Evolutionary conservation across 2,888 invertebrate species (phyloP), one percentile per base, ranked within the genome.

Genomic region (Drosophila niveifrons): DNA sequence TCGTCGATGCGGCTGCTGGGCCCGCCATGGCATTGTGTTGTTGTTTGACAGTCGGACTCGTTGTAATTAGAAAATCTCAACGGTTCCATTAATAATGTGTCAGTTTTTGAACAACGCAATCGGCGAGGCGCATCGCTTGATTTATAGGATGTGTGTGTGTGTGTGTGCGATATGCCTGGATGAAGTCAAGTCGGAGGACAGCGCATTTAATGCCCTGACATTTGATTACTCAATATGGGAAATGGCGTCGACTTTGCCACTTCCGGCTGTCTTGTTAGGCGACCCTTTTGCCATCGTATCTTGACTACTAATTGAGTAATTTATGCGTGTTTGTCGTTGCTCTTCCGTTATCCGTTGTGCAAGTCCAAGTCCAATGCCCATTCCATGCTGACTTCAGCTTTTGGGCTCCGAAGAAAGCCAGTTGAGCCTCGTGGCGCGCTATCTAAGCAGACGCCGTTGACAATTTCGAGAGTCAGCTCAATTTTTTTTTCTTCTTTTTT

Each of bases 281-380:
- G 65, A 72, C 70, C 66, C 48, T 67, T 73, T 77, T 70, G 55
- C 61, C 63, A 17, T 52, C 66, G 67, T 72, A 78, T 79, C 72
- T 76, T 70, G 88, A 71, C 83, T 82, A 73, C 74, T 84, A 88
- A 84, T 88, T 84, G 87, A 83, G 89, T 86, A 88, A 84, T 84
- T 88, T 84, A 88, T 84, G 87, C 84, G 66, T 78, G 80, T 78
- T 88, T 88, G 82, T 73, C 67, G 70, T 47, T 65, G 66, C 66
- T 36, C 34, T 53, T 41, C 18, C 47, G 73, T 62, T 64, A 63
- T 59, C 55, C 28, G 18, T n/a, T n/a, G 57, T 9, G 23, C 17
- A 41, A 41, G 41, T 28, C 46, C 8, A 36, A n/a, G 28, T 17
- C 51, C 31, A 47, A 57, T 58, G 67, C 28, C 47, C 59, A 57